Evolutionary conservation across 2,888 invertebrate species (phyloP), one percentile per base, ranked within the genome.

Genomic region (Ferdinandea cuprea): DNA sequence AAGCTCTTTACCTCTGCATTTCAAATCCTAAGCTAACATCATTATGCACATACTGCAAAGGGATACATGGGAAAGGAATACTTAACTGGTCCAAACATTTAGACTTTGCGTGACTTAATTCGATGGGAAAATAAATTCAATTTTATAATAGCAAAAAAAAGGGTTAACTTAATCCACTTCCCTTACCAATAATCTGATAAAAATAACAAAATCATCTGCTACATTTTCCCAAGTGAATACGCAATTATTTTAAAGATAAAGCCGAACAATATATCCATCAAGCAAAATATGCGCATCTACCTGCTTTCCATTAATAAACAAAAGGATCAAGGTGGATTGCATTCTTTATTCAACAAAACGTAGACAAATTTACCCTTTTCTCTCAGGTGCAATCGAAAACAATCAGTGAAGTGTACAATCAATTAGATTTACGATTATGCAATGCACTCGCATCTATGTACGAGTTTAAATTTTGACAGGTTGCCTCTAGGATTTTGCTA

Each of bases 141-240:
- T 30, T 13, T 9, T 13, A 17, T 9, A 8, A 5, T 9, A 25
- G 8, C 42, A 30, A 42, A 52, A 5, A 25, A 37, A 69, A 28
- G 68, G 68, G 56, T 58, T 56, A 69, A 69, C 15, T 19, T 13
- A 44, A 54, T 66, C 13, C 30, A 32, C 8, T 21, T 8, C 8
- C 11, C 44, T 3, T 58, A 56, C 46, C 35, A 6, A 11, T 37
- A 37, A 56, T 68, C 66, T 56, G 56, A 68, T 68, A 35, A 35
- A 46, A 46, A 42, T 44, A 66, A 63, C n/a, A 48, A 48, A 58
- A 59, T 59, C 71, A 71, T 59, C 71, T 71, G 71, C 71, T 50
- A 71, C 30, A 50, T 59, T 50, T 71, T 59, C 59, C 48, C 71
- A 71, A 59, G 40, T 21, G 50, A 59, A 30, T 71, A 37, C 71